Conservation (phyloP, 2,888 invertebrate species). For the Eilema sororculum region DNA sequence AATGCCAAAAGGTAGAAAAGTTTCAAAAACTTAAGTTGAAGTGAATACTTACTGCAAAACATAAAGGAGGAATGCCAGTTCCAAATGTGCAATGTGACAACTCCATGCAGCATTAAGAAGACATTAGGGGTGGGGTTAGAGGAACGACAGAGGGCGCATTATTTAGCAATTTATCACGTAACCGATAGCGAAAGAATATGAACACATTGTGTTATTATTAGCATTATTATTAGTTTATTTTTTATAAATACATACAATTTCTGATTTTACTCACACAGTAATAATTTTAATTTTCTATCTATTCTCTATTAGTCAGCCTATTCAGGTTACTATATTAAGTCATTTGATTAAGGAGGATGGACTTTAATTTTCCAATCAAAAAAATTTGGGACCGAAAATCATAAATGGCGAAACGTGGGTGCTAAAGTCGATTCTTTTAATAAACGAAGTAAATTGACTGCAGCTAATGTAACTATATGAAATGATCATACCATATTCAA, state of each 20-base stretch:
- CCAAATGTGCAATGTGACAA: slow-evolving; percentile 82
- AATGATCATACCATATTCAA: too few relatives aligned
- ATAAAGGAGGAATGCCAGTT: slow-evolving; percentile 67
- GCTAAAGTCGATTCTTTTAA: too few relatives aligned
- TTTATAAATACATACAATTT: neutral
- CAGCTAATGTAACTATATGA: too few relatives aligned
- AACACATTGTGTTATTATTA: slow-evolving; percentile 33
- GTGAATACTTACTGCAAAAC: slow-evolving; percentile 55
- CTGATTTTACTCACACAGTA: neutral
- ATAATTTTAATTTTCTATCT: neutral
- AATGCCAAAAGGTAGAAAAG: slow-evolving; percentile 42
- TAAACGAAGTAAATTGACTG: too few relatives aligned
- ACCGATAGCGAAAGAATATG: slow-evolving; percentile 64
- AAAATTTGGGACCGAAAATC: too few relatives aligned
- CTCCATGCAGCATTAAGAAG: slow-evolving; percentile 84
- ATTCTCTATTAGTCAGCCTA: too few relatives aligned
- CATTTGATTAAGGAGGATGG: neutral
- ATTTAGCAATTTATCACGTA: slow-evolving; percentile 79
- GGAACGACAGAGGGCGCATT: slow-evolving; percentile 73
- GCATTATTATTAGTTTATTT: too few relatives aligned
- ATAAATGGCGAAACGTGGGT: too few relatives aligned
- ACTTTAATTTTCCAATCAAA: too few relatives aligned
- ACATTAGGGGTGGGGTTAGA: slow-evolving; percentile 77
- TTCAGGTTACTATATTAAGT: neutral
- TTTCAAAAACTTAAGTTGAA: slow-evolving; percentile 53